Evolutionary conservation across 2,888 invertebrate species (phyloP), one percentile per base, ranked within the genome.

Genomic region (Pegoplata infirma): DNA sequence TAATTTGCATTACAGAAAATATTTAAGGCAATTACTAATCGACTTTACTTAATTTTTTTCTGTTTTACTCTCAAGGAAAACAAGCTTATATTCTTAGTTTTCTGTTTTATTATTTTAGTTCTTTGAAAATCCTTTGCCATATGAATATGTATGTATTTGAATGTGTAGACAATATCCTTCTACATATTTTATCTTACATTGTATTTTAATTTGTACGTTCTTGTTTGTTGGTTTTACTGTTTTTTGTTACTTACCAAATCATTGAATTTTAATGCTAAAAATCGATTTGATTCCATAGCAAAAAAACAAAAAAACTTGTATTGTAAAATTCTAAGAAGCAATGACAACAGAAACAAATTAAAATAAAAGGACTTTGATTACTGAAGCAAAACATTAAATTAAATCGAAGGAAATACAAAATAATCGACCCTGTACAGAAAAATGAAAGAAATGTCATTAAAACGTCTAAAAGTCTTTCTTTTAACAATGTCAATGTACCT

Each of bases 261-360:
- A 81, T 82, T 82, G 80, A 82, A 82, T 81, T 81, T 78, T 75
- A 81, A 79, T 80, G 64, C 75, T 76, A 76, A 14, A 40, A 82
- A 83, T 82, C 82, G 83, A 86, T 86, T 86, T 25, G 14, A 23
- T 25, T 51, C 4, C 17, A 25, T 40, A 40, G 5, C 12, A 40
- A 40, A n/a, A n/a, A n/a, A n/a, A n/a, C n/a, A 40, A 40, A n/a
- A 2, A 0, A 40, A 40, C 36, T 40, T 40, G 36, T 40, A 10
- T n/a, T 40, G 36, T 40, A 40, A n/a, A n/a, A n/a, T n/a, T n/a
- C n/a, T n/a, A n/a, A n/a, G n/a, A n/a, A n/a, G n/a, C n/a, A n/a
- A 40, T n/a, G 19, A 6, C 3, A 40, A 21, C 25, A 12, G 32
- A 12, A 46, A 46, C n/a, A n/a, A n/a, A n/a, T n/a, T n/a, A 59